Conservation (phyloP, 2,888 invertebrate genomes). For the Athetis lepigone region DNA sequence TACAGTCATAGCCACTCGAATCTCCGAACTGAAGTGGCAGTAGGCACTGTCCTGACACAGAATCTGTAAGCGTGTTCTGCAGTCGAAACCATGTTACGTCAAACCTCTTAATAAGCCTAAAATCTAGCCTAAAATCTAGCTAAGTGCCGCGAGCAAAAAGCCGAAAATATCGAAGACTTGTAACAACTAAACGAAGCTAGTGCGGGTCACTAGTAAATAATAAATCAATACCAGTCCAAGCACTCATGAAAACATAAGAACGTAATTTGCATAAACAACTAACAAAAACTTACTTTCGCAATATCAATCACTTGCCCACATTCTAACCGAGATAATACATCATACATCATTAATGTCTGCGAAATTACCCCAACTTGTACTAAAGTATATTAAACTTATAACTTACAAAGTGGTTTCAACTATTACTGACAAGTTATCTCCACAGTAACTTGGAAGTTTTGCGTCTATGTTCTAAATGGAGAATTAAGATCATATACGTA, state of each 20-base stretch:
- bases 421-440: constrained; percentile 51
- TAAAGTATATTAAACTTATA: constrained; percentile 46
- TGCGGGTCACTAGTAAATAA: no score
- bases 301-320: constrained; percentile 47
- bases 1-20: no score
- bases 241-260: constrained; percentile 36
- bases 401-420: constrained; percentile 54
- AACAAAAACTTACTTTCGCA: constrained; percentile 36
- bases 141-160: no score
- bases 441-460: constrained; percentile 47
- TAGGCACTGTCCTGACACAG: no score
- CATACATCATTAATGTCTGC: constrained; percentile 53
- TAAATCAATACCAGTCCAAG: background rate
- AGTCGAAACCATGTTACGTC: no score
- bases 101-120: no score
- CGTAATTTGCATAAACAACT: constrained; percentile 38
- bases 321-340: constrained; percentile 41
- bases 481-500: constrained; percentile 44
- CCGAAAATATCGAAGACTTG: no score
- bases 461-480: constrained; percentile 32
- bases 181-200: no score
- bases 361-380: constrained; percentile 52
- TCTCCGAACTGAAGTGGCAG: no score
- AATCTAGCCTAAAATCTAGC: no score
- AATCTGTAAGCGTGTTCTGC: no score